phyloP scores from a whole-genome alignment of 2,797 vertebrate genomes.

The Spheniscus humboldti region DNA sequence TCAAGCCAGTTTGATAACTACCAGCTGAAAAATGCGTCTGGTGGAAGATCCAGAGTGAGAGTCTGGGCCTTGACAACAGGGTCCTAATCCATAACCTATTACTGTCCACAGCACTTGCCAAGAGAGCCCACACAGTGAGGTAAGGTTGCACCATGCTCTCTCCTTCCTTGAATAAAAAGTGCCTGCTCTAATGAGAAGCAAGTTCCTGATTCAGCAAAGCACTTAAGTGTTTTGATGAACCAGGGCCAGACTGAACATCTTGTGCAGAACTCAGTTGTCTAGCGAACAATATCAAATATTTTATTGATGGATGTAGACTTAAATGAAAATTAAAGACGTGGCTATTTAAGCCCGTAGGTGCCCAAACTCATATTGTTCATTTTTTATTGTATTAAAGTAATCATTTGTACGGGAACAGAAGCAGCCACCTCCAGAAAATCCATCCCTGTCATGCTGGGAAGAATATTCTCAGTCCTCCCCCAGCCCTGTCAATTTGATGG shows the following conservation, averaged over 20 bases:
- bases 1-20: neutral
- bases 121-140: slow-evolving; percentile 14
- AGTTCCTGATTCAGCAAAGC: slow-evolving; percentile 64
- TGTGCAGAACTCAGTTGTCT: slow-evolving; percentile 55
- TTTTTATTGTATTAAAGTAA: slow-evolving; percentile 53
- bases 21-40: neutral
- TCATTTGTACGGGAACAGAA: slow-evolving; percentile 51
- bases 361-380: slow-evolving; percentile 36
- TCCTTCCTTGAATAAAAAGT: slow-evolving; percentile 14
- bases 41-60: neutral
- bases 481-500: neutral
- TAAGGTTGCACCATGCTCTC: slow-evolving; percentile 2
- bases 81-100: slow-evolving; percentile 10
- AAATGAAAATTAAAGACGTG: slow-evolving; percentile 59
- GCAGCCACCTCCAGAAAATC: slow-evolving; percentile 51
- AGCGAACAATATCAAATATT: slow-evolving; percentile 48
- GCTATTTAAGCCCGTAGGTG: slow-evolving; percentile 43
- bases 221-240: slow-evolving; percentile 63
- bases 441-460: slow-evolving; percentile 35
- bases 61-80: neutral
- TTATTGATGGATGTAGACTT: slow-evolving; percentile 61
- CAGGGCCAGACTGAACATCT: slow-evolving; percentile 62
- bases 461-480: slow-evolving; percentile 20
- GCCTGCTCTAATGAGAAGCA: slow-evolving; percentile 33
- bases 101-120: neutral